These are phyloP conservation scores for Drosophila bipectinata DNA, from an alignment of 1,140 invertebrate species.

Conservation along the genomic window DNA sequence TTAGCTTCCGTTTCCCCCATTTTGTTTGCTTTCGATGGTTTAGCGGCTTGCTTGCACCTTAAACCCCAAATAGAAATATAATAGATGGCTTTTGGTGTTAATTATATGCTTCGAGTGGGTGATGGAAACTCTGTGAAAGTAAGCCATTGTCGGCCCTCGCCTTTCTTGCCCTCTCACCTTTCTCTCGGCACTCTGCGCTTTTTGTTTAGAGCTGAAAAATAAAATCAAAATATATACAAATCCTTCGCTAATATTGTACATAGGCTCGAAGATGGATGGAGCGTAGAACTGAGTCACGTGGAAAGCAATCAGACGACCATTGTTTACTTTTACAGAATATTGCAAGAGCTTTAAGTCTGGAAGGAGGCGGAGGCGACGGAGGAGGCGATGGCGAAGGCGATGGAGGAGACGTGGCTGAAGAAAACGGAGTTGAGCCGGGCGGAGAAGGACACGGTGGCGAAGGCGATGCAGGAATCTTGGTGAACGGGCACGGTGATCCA, in stretches of 20 bases:
- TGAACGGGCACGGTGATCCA: slow-evolving; percentile 19
- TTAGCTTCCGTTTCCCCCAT: slow-evolving; percentile 4
- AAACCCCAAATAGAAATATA: slow-evolving; percentile 3
- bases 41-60: slow-evolving; percentile 34
- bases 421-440: slow-evolving; percentile 38
- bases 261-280: slow-evolving; percentile 39
- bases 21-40: slow-evolving; percentile 38
- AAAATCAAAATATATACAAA: background rate
- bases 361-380: slow-evolving; percentile 34
- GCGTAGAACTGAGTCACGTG: slow-evolving; percentile 35
- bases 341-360: slow-evolving; percentile 68
- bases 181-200: slow-evolving; percentile 37
- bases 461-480: slow-evolving; percentile 16
- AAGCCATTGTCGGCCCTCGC: slow-evolving; percentile 79
- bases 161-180: slow-evolving; percentile 9
- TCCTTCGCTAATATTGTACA: slow-evolving; percentile 26
- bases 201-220: slow-evolving; percentile 29
- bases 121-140: slow-evolving; percentile 63
- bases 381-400: slow-evolving; percentile 30
- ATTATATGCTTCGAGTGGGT: slow-evolving; percentile 6
- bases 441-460: slow-evolving; percentile 12
- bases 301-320: slow-evolving; percentile 84
- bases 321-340: slow-evolving; percentile 84
- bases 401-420: slow-evolving; percentile 41
- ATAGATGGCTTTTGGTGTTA: slow-evolving; percentile 29